These are phyloP conservation scores for Phoxinus dragarum DNA, from an alignment of 2,797 vertebrate genomes.

Conservation along the genomic window DNA sequence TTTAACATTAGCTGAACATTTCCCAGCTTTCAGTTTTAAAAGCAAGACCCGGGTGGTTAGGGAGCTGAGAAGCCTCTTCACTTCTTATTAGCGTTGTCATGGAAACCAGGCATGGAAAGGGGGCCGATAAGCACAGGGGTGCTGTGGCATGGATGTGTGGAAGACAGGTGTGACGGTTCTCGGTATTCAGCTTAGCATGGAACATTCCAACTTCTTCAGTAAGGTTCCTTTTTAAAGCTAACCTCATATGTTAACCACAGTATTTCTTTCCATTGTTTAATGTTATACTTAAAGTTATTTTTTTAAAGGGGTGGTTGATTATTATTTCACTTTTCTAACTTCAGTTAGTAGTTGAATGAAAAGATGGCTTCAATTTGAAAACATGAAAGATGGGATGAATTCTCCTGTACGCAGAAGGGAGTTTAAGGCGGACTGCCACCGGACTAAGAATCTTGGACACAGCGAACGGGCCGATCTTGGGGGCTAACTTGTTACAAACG, in stretches of 20 bases:
- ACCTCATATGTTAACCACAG: neutral
- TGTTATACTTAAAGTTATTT: neutral
- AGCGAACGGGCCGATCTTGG: too few relatives aligned
- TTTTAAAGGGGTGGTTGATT: too few relatives aligned
- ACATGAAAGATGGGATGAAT: too few relatives aligned
- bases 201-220: neutral
- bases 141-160: constrained; percentile 27
- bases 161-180: constrained; percentile 37
- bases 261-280: neutral
- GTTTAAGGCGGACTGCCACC: too few relatives aligned
- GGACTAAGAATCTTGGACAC: too few relatives aligned
- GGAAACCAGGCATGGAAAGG: constrained; percentile 62
- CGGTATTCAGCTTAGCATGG: constrained; percentile 27
- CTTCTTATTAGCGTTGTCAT: constrained; percentile 62
- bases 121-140: constrained; percentile 39
- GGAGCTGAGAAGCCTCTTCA: constrained; percentile 48
- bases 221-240: neutral
- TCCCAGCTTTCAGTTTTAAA: constrained; percentile 48
- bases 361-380: too few relatives aligned
- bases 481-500: too few relatives aligned
- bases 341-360: too few relatives aligned
- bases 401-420: too few relatives aligned
- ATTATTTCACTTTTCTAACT: too few relatives aligned
- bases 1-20: constrained; percentile 22
- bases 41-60: constrained; percentile 28